phyloP scores from a whole-genome alignment of 2,113 vertebrate species.

The Craseonycteris thonglongyai region DNA sequence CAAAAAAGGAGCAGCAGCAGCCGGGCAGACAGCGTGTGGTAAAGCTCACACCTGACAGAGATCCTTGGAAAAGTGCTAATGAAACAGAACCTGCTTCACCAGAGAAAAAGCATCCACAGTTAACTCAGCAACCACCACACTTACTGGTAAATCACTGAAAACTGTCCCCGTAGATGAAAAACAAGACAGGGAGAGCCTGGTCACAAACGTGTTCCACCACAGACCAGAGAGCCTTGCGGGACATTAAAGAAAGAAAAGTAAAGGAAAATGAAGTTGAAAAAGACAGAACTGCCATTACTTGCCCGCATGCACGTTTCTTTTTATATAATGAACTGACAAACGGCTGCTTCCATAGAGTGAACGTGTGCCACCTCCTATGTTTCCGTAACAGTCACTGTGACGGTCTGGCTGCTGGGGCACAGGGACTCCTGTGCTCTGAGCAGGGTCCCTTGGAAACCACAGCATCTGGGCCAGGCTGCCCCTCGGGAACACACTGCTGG shows the following conservation, averaged over 20 bases:
- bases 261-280: fast-evolving
- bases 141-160: not conserved
- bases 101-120: too few species aligned
- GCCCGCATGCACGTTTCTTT: not conserved
- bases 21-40: not conserved
- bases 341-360: fast-evolving
- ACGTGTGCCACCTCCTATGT: too few species aligned
- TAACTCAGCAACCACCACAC: not conserved
- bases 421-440: too few species aligned
- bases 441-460: too few species aligned
- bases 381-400: fast-evolving
- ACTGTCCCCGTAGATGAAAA: not conserved
- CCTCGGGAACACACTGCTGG: too few species aligned
- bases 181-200: not conserved
- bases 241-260: fast-evolving
- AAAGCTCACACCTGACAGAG: not conserved
- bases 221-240: not conserved
- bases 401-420: not conserved
- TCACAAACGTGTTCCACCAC: not conserved
- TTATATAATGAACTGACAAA: not conserved
- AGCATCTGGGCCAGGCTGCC: too few species aligned
- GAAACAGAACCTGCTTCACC: too few species aligned
- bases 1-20: not conserved
- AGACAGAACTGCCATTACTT: fast-evolving
- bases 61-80: not conserved